Percentiles rank a stretch among this genome's conserved stretches.
Evolutionary conservation across 2,888 invertebrate genomes (phyloP).

Genomic region (Piscicola geometra): DNA sequence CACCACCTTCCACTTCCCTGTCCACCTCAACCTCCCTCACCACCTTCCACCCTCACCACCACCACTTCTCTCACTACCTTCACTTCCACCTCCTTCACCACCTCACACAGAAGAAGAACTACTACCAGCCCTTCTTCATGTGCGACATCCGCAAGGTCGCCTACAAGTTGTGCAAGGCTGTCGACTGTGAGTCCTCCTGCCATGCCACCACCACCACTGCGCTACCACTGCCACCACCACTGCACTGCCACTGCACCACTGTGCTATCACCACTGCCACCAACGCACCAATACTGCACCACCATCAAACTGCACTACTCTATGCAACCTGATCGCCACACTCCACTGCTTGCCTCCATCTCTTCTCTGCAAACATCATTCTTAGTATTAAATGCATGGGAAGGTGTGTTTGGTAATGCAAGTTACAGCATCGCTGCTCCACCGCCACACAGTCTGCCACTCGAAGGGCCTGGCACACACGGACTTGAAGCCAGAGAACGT

Average conservation of each 20-base stretch:
- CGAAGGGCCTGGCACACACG: conserved; percentile 94
- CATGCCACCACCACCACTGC: no score
- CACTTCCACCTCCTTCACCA: background rate
- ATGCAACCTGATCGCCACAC: no score
- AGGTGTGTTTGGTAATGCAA: no score
- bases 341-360: background rate
- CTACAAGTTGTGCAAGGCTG: conserved; percentile 92
- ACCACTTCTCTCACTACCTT: no score
- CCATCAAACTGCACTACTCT: no score
- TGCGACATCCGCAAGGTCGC: conserved; percentile 95
- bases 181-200: conserved; percentile 74
- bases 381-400: no score
- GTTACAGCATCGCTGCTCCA: no score
- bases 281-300: no score
- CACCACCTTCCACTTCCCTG: conserved; percentile 70
- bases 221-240: no score
- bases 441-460: conserved; percentile 73
- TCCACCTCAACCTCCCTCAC: background rate
- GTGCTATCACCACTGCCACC: no score
- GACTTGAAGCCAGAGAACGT: conserved; percentile 99
- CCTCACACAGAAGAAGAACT: conserved; percentile 78
- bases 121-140: conserved; percentile 93
- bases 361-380: background rate
- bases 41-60: no score
- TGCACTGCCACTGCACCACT: no score